Evolutionary conservation across 1,140 invertebrate species (phyloP).

Genomic region (Penaeus chinensis): DNA sequence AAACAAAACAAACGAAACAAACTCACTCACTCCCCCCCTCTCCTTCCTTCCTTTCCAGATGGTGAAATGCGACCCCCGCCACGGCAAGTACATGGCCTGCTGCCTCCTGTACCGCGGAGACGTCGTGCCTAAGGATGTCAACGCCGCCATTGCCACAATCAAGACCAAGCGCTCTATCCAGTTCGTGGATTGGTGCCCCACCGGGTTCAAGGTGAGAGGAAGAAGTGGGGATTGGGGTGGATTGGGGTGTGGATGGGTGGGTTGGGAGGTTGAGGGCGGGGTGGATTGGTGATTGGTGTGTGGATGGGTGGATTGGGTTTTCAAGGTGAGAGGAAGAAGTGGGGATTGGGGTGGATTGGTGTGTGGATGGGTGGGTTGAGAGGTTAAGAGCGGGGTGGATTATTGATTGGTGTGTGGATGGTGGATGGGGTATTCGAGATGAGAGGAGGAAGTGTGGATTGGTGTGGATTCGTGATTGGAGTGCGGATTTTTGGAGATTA

Average conservation of each 20-base stretch:
- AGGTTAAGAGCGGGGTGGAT: no score
- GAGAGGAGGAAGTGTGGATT: no score
- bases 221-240: neutral
- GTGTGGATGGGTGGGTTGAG: no score
- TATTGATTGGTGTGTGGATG: no score
- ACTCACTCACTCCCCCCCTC: no score
- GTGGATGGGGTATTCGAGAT: no score
- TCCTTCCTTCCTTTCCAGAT: conserved; percentile 71
- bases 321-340: no score
- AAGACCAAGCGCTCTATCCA: conserved; percentile 6
- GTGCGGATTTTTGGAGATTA: no score
- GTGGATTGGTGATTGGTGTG: neutral
- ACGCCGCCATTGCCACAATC: conserved; percentile 74
- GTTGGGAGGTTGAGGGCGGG: neutral
- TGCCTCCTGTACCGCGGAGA: conserved; percentile 29
- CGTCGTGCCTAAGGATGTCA: conserved; percentile 71
- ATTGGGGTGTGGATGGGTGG: neutral
- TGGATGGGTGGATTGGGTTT: no score
- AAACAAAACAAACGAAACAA: neutral
- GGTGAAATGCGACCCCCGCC: conserved; percentile 16
- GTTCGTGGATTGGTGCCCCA: conserved; percentile 14
- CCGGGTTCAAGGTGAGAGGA: conserved; percentile 64
- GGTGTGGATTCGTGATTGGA: no score
- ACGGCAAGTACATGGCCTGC: conserved; percentile 15
- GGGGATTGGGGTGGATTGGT: no score